A percentile compares a stretch with the other conserved stretches of the same genome.
phyloP scores from a whole-genome alignment of 1,140 invertebrate species.

The Drosophila sucinea region DNA sequence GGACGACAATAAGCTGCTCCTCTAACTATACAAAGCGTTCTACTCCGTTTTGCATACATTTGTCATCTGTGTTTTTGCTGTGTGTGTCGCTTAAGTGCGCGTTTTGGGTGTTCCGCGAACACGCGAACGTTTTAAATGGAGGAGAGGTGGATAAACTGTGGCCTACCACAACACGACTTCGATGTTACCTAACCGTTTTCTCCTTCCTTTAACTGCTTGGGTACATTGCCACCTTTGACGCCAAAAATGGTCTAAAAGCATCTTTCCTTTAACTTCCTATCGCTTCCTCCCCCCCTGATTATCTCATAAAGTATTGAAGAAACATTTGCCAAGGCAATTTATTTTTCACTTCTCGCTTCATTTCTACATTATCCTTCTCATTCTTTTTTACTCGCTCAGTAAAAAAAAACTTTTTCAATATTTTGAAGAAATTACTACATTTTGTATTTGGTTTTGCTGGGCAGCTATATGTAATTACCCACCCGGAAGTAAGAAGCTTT shows the following conservation, averaged over 20 bases:
- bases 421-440: constrained; percentile 52
- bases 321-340: too few relatives aligned
- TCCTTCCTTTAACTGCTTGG: too few relatives aligned
- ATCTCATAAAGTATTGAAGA: too few relatives aligned
- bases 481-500: constrained; percentile 70
- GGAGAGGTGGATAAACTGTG: too few relatives aligned
- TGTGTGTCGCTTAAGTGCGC: constrained; percentile 40
- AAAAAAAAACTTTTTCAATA: constrained; percentile 65
- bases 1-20: constrained; percentile 35
- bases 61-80: constrained; percentile 29
- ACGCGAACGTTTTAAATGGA: constrained; percentile 36
- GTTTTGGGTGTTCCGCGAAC: constrained; percentile 66
- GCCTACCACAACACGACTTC: too few relatives aligned
- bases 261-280: too few relatives aligned
- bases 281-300: too few relatives aligned
- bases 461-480: constrained; percentile 68
- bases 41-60: constrained; percentile 64
- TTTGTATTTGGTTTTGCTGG: constrained; percentile 47
- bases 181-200: too few relatives aligned
- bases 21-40: constrained; percentile 37
- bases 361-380: not conserved
- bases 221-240: too few relatives aligned
- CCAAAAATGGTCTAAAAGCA: too few relatives aligned
- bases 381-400: constrained; percentile 11
- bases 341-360: not conserved